Evolutionary conservation across 1,140 invertebrate species (phyloP), one percentile per base, ranked within the genome.

Genomic region (Wiebesia pumilae): DNA sequence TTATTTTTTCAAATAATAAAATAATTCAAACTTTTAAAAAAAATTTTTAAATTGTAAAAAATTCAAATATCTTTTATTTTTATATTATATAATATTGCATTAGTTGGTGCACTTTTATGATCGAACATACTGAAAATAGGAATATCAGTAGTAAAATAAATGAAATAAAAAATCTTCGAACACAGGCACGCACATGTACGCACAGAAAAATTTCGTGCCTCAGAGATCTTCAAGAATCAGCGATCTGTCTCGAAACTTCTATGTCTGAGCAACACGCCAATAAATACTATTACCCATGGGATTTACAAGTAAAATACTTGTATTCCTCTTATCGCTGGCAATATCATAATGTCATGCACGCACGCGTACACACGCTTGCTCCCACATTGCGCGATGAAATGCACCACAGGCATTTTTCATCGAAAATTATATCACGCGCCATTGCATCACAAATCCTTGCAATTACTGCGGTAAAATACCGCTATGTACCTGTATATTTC

Each of bases 321-420:
- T 79, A 79, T 62, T 58, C 47, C 16, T 14, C 19, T 71, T 80
- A 80, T 80, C 78, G 47, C 65, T 16, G 21, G 78, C 77, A 80
- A 81, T 21, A 43, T 84, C 75, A 79, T 75, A 65, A 75, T 84
- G 62, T 73, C 47, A 85, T 47, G 84, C 84, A 73, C 65, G 78
- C 84, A 73, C 65, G 84, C 65, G 62, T 81, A 33, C 78, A 16
- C 47, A n/a, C 12, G 47, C 16, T 40, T 35, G 3, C 67, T 75
- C 27, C 38, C 40, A 30, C 51, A 51, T 65, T 65, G 38, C 83
- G 27, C 35, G 14, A 65, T 65, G 27, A 81, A 43, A 69, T 73
- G 19, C 69, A 69, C 67, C 35, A 54, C 51, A 7, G 21, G 12
- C 47, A 19, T 58, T 73, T 75, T 35, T 14, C 71, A 73, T 71